These are phyloP conservation scores for Ciconia boyciana DNA, from an alignment of 2,113 vertebrate species.

Conservation along the genomic window DNA sequence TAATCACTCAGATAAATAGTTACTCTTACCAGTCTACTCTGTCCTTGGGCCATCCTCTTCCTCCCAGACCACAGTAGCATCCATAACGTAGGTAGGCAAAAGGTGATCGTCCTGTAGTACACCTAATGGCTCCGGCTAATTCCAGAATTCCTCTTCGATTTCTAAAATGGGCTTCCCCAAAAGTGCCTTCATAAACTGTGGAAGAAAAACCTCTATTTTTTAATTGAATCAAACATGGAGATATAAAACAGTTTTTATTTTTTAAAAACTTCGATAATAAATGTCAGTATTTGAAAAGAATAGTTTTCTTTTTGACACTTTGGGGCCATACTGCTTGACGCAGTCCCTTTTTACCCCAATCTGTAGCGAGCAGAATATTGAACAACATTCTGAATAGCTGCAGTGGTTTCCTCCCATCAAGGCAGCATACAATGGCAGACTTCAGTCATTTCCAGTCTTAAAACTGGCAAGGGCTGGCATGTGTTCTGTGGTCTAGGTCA, in stretches of 20 bases:
- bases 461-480: background rate
- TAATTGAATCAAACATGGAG: background rate
- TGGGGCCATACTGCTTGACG: background rate
- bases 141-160: slow-evolving; percentile 79
- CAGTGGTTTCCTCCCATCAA: background rate
- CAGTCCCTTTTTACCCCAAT: background rate
- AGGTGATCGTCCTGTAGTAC: slow-evolving; percentile 78
- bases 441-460: background rate
- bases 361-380: background rate
- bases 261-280: background rate
- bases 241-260: background rate
- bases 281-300: background rate
- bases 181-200: slow-evolving; percentile 48
- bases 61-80: slow-evolving; percentile 88
- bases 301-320: background rate
- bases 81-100: slow-evolving; percentile 83
- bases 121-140: slow-evolving; percentile 80
- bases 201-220: background rate
- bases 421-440: background rate
- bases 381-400: background rate
- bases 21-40: slow-evolving; percentile 80
- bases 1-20: background rate
- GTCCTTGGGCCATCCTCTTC: slow-evolving; percentile 83
- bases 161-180: slow-evolving; percentile 5
- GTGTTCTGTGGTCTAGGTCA: background rate